Base-by-base conservation (phyloP, 1,140 invertebrate species). In the Argopecten irradians region DNA sequence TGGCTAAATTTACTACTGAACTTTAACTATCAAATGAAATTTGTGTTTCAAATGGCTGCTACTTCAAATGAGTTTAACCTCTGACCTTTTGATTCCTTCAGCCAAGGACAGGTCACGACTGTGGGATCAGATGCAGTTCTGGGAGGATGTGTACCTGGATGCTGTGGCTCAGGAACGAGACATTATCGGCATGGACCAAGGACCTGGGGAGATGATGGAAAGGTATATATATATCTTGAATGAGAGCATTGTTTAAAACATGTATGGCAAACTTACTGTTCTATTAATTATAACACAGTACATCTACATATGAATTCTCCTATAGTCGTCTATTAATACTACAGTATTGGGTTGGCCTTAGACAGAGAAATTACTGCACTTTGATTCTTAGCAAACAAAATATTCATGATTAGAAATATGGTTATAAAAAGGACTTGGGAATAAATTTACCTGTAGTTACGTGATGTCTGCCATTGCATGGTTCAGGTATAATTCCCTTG, bases 61-160 rank as follows among this genome's bases (percentile, higher is more conserved):
- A 33, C 28, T 33, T 83, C 28, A 33, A 83, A 83, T 33, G 28
- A 14, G 16, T 28, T 14, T 83, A 34, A 14, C 19, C 19, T 39
- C 36, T 39, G 36, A 39, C 36, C 36, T 39, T 35, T 84, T 22
- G 46, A 13, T 89, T 43, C 36, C 90, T 91, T 86, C 96, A 94
- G 97, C 97, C 2, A 98, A 97, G 94, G 97, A 97, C 84, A 96
- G 98, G 91, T 98, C 97, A 5, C 97, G 97, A 43, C 95, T 99
- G n/a, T 99, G 99, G 99, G 99, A 99, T 95, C 98, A 99, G 96
- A 99, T 99, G 98, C 98, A 99, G 94, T 99, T 99, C 95, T 99
- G 99, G 99, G 99, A 99, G 96, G 99, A 99, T 95, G 98, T 98
- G 0, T 99, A 99, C 94, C 96, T 99, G 34, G 99, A 99, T 96